Evolutionary conservation across 2,113 vertebrate species (phyloP), one percentile per base, ranked within the genome.

Genomic region (Apeltes quadracus): DNA sequence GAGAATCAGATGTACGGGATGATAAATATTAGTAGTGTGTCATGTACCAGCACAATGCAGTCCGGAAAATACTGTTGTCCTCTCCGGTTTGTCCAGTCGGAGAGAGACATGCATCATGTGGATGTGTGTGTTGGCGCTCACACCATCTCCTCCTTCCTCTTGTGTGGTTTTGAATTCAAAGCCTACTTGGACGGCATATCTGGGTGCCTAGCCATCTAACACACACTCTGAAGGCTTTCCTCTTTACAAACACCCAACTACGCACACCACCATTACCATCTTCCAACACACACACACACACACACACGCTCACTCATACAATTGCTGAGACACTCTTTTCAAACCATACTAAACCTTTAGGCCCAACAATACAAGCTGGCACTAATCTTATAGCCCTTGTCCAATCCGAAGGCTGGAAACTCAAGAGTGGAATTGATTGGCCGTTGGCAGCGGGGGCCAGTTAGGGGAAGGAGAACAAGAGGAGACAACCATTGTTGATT

Each of bases 401-500:
- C 91, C 90, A 92, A 92, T 91, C 84, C 84, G 68, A 78, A 55
- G 34, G 59, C 84, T 59, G 57, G 66, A 86, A 89, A 89, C 43
- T 63, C 71, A 78, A 84, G 82, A 88, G 82, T 75, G 89, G 76
- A 83, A 82, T 78, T 90, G 89, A 91, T 90, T 90, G 89, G 89
- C 88, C 7, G 54, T 69, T 86, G 76, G 87, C 77, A 86, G 88
- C 81, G 84, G 87, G 86, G 88, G 89, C 85, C 89, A 87, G 88
- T 82, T 78, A 84, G 88, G 89, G 89, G 87, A 88, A 90, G 69
- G 79, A 88, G 86, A 88, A 91, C 87, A 90, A 85, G 89, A 86
- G 84, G 81, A 88, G 88, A 89, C 89, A 88, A 73, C 88, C 83
- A 89, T 92, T 92, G 89, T 90, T 82, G 87, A 89, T 83, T 90